Percentiles rank a stretch among this genome's conserved stretches.
phyloP scores from a whole-genome alignment of 1,140 invertebrate genomes.

The Drosophila tropicalis region DNA sequence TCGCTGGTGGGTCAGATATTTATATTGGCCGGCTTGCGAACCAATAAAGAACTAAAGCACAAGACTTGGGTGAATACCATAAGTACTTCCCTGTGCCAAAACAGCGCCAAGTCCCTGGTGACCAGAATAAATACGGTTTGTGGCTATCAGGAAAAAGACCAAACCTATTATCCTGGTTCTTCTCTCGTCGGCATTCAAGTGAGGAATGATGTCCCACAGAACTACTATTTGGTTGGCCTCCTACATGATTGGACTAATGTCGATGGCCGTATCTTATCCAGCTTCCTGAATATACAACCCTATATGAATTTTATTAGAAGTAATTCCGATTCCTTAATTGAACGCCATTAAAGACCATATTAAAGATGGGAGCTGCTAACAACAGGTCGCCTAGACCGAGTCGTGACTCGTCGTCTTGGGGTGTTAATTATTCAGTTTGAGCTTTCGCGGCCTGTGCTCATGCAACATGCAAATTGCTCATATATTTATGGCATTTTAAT shows the following conservation, averaged over 20 bases:
- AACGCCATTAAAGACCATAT: conserved; percentile 31
- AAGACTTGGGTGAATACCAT: conserved; percentile 60
- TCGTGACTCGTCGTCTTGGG: conserved; percentile 21
- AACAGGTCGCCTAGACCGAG: conserved; percentile 42
- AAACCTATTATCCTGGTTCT: conserved; percentile 44
- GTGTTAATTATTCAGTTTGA: conserved; percentile 69
- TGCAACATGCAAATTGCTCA: conserved; percentile 72
- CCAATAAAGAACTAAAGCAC: conserved; percentile 22
- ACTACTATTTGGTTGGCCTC: conserved; percentile 60
- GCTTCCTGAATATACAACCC: conserved; percentile 52
- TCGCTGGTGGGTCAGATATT: conserved; percentile 54
- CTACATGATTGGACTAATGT: conserved; percentile 43
- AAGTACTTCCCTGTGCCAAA: conserved; percentile 45
- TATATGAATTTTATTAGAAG: conserved; percentile 57
- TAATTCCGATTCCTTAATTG: conserved; percentile 50
- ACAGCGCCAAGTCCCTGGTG: conserved; percentile 28
- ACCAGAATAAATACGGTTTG: conserved; percentile 53
- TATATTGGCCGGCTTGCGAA: conserved; percentile 46
- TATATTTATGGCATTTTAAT: conserved; percentile 71
- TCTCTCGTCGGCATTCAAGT: conserved; percentile 64
- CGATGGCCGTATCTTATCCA: conserved; percentile 30
- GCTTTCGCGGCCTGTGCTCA: conserved; percentile 33
- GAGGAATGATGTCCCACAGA: conserved; percentile 32
- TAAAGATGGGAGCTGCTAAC: conserved; percentile 51
- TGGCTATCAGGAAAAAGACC: conserved; percentile 32